These are phyloP conservation scores for Hozukius guyotensis DNA, from an alignment of 2,797 vertebrate species.

Conservation along the genomic window DNA sequence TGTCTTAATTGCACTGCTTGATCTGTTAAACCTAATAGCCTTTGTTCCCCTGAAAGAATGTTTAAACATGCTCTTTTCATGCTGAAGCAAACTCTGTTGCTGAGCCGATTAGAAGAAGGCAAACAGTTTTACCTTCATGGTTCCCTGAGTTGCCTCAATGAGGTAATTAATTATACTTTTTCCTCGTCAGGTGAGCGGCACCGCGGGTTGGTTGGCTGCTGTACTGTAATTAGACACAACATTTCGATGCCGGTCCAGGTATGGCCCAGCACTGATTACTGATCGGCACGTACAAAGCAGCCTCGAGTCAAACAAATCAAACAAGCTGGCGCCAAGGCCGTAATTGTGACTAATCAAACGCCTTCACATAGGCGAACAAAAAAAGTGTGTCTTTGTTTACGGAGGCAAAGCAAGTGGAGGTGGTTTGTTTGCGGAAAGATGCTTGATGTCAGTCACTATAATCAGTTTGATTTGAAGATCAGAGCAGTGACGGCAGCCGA, in stretches of 20 bases:
- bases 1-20: constrained; percentile 1
- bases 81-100: constrained; percentile 13
- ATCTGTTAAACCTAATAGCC: constrained; percentile 26
- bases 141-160: constrained; percentile 60
- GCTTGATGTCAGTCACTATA: constrained; percentile 29
- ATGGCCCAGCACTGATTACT: constrained; percentile 53
- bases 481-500: constrained; percentile 23
- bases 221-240: constrained; percentile 69
- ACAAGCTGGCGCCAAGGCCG: constrained; percentile 41
- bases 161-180: constrained; percentile 66
- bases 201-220: constrained; percentile 46
- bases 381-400: constrained; percentile 43
- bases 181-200: constrained; percentile 59
- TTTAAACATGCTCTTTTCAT: constrained; percentile 11
- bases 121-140: constrained; percentile 64
- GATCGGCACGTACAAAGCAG: constrained; percentile 45
- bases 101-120: constrained; percentile 43
- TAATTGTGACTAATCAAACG: constrained; percentile 75
- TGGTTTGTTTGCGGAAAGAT: constrained; percentile 51
- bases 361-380: constrained; percentile 39
- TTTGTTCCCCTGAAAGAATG: constrained; percentile 32
- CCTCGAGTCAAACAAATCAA: constrained; percentile 61
- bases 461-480: constrained; percentile 45
- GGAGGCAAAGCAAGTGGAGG: constrained; percentile 45
- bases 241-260: constrained; percentile 39